phyloP scores from a whole-genome alignment of 2,113 vertebrate genomes.

The Oryzias javanicus region DNA sequence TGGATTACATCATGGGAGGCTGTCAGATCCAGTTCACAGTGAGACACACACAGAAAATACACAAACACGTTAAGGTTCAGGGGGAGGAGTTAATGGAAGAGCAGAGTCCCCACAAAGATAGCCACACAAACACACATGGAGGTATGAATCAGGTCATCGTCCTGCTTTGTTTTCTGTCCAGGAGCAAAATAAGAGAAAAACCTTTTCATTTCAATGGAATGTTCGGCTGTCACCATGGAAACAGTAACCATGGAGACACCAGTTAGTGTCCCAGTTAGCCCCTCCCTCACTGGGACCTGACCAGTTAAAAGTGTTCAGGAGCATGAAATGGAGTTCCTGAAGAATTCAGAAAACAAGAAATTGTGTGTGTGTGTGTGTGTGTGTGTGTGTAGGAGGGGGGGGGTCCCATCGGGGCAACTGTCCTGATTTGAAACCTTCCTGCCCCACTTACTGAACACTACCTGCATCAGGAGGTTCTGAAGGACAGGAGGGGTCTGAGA shows the following conservation, averaged over 20 bases:
- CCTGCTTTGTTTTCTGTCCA: neutral
- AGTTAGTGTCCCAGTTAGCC: slow-evolving; percentile 20
- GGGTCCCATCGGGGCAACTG: no score
- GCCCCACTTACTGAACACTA: no score
- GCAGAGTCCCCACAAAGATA: neutral
- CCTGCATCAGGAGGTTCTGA: no score
- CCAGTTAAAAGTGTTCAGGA: slow-evolving; percentile 7
- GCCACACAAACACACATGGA: slow-evolving; percentile 11
- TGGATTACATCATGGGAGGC: slow-evolving; percentile 99
- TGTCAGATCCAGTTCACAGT: slow-evolving; percentile 99
- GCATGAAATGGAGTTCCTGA: no score
- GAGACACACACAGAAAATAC: slow-evolving; percentile 64
- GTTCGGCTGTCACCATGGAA: slow-evolving; percentile 33
- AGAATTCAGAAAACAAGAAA: no score
- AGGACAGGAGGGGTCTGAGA: no score
- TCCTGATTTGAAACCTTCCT: no score
- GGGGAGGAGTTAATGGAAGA: neutral
- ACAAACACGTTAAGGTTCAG: neutral
- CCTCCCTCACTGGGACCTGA: slow-evolving; percentile 10
- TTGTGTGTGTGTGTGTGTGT: no score
- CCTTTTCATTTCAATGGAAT: neutral
- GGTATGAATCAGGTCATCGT: neutral
- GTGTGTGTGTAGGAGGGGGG: no score
- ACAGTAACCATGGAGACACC: slow-evolving; percentile 48
- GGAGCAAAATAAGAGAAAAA: no score